Evolutionary conservation across 2,888 invertebrate species (phyloP).

Genomic region (Cyclophora punctaria): DNA sequence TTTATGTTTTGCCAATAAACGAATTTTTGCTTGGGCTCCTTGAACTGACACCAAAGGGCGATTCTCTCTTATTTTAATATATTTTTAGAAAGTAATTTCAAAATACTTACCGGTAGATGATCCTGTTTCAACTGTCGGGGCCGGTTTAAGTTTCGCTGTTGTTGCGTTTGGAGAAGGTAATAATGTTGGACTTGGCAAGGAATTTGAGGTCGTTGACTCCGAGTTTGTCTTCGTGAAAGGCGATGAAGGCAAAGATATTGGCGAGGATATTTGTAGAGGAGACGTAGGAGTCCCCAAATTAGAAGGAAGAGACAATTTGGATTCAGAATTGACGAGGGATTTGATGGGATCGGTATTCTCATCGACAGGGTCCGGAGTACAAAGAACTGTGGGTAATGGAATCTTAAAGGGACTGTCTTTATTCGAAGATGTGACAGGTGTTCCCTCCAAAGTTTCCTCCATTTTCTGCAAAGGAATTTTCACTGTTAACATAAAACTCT

Average conservation of each 20-base stretch:
- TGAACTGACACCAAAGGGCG: no score
- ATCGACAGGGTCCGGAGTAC: slow-evolving; percentile 40
- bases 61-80: background rate
- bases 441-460: slow-evolving; percentile 37
- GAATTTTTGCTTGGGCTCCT: no score
- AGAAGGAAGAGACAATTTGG: slow-evolving; percentile 56
- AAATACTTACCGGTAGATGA: slow-evolving; percentile 61
- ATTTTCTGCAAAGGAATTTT: slow-evolving; percentile 35
- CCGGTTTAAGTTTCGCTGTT: slow-evolving; percentile 23
- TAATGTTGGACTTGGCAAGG: slow-evolving; percentile 31
- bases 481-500: no score
- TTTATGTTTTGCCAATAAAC: no score
- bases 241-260: slow-evolving; percentile 53
- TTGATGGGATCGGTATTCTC: slow-evolving; percentile 31
- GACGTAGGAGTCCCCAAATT: slow-evolving; percentile 59
- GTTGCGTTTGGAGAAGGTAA: slow-evolving; percentile 9
- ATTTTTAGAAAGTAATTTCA: slow-evolving; percentile 9
- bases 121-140: slow-evolving; percentile 36
- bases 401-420: slow-evolving; percentile 44
- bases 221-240: slow-evolving; percentile 45
- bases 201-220: slow-evolving; percentile 37
- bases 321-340: slow-evolving; percentile 48
- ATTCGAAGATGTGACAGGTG: background rate
- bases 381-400: slow-evolving; percentile 56
- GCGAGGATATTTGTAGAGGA: slow-evolving; percentile 51